Percentiles rank a stretch among this genome's conserved stretches.
Evolutionary conservation across 2,888 invertebrate genomes (phyloP).

Genomic region (Drosophila tripunctata): DNA sequence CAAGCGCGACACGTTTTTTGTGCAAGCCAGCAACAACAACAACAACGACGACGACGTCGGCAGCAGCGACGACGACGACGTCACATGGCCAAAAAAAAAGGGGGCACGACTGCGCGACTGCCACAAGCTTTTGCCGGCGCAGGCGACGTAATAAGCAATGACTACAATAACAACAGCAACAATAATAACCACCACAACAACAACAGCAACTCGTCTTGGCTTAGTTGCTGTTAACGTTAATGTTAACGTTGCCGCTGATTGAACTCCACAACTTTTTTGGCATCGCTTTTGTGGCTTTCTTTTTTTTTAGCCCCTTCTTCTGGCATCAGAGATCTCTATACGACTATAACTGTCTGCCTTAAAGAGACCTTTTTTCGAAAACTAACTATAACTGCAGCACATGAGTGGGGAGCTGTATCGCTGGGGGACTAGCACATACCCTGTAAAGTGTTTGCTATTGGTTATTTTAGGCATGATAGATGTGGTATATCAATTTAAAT

Average conservation of each 20-base stretch:
- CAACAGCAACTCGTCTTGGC: slow-evolving; percentile 12
- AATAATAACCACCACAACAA: slow-evolving; percentile 4
- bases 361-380: slow-evolving; percentile 39
- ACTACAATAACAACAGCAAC: slow-evolving; percentile 32
- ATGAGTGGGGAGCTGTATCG: not conserved
- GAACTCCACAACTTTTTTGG: slow-evolving; percentile 53
- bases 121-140: slow-evolving; percentile 41
- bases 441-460: slow-evolving; percentile 8
- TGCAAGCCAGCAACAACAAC: slow-evolving; percentile 40
- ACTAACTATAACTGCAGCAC: slow-evolving; percentile 34
- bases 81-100: slow-evolving; percentile 71
- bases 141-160: slow-evolving; percentile 55
- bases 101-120: slow-evolving; percentile 71
- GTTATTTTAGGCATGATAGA: too few species aligned
- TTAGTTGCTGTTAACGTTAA: slow-evolving; percentile 18
- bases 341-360: not conserved
- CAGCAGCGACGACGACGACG: slow-evolving; percentile 37
- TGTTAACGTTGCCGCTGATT: slow-evolving; percentile 29
- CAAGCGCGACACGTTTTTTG: slow-evolving; percentile 61
- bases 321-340: not conserved
- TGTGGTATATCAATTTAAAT: too few species aligned
- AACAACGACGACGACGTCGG: slow-evolving; percentile 1
- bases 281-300: slow-evolving; percentile 50
- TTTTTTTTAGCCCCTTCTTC: slow-evolving; percentile 27
- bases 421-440: slow-evolving; percentile 9